Evolutionary conservation across 2,797 vertebrate species (phyloP), one percentile per base, ranked within the genome.

Genomic region (Loriculus beryllinus): DNA sequence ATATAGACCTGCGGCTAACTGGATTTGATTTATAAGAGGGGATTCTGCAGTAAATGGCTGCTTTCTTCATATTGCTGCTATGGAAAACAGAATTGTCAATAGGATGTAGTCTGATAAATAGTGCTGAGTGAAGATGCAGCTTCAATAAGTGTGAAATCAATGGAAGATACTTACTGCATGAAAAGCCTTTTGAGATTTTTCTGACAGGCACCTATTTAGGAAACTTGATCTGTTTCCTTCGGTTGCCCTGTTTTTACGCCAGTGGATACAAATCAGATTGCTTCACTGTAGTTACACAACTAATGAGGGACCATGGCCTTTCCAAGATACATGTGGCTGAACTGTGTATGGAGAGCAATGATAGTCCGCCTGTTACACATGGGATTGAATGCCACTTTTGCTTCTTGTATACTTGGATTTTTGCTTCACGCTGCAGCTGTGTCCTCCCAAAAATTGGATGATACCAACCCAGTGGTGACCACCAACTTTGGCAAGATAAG

Each of bases 391-490:
- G 82, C 97, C 94, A 96, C 97, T 1, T 96, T 98, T 86, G 95
- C 97, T 82, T 97, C 98, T 49, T 98, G 97, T 88, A 45, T 98
- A 10, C 97, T 98, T 85, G 98, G 98, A 96, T 97, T 98, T 96
- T 93, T 98, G 72, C 97, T 98, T 86, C 98, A 99, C 49, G 95
- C 97, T 22, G 97, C 97, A 45, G 96, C 97, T 4, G 97, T 98
- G 48, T 96, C 98, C 13, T 98, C 98, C 28, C 98, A 99, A 97
- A 99, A 99, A 97, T 95, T 99, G 63, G 99, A 99, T 94, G 99
- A 99, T 96, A 98, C 97, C 22, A 99, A 99, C 97, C 99, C 99
- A 0, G 96, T 99, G 96, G 99, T 99, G 88, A 98, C 98, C 90
- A 99, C 99, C 59, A 97, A 94, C 88, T 98, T 99, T 9, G 99